A percentile compares a stretch with the other conserved stretches of the same genome.
Conservation (phyloP, 2,113 vertebrate species). For the Glaucidium brasilianum region DNA sequence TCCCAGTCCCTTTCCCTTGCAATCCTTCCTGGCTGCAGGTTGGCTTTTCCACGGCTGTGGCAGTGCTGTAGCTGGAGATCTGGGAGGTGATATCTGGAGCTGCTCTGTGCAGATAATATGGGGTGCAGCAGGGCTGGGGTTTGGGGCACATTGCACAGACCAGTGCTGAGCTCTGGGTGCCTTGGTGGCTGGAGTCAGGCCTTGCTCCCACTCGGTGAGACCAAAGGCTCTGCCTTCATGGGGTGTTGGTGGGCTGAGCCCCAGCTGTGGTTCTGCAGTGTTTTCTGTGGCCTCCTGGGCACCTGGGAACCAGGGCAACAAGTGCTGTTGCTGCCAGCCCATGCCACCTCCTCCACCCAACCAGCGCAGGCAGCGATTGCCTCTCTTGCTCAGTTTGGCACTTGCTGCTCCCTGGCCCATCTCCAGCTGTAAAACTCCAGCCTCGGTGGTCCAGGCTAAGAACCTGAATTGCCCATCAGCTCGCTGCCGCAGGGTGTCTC, state of each 20-base stretch:
- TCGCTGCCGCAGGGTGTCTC: accelerated
- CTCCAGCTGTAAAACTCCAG: background rate
- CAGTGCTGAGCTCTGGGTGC: background rate
- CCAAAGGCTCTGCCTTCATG: background rate
- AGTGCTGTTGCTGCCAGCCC: background rate
- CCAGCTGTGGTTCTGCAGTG: background rate
- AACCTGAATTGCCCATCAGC: background rate
- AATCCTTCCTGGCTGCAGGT: background rate
- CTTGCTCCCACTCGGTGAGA: background rate
- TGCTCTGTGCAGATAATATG: accelerated
- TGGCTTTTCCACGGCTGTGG: background rate
- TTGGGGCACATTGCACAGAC: background rate
- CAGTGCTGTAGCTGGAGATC: background rate
- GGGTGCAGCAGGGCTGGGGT: background rate
- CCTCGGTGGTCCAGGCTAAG: background rate
- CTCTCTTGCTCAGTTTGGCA: background rate
- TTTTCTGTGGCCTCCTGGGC: background rate
- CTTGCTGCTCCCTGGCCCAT: background rate
- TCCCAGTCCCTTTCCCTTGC: background rate
- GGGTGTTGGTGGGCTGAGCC: background rate
- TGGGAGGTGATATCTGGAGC: background rate
- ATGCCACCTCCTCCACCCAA: background rate
- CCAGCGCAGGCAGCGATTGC: background rate
- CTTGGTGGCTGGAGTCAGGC: background rate
- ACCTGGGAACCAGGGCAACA: background rate